phyloP scores from a whole-genome alignment of 2,797 vertebrate species.

The Sebastes vulpes region DNA sequence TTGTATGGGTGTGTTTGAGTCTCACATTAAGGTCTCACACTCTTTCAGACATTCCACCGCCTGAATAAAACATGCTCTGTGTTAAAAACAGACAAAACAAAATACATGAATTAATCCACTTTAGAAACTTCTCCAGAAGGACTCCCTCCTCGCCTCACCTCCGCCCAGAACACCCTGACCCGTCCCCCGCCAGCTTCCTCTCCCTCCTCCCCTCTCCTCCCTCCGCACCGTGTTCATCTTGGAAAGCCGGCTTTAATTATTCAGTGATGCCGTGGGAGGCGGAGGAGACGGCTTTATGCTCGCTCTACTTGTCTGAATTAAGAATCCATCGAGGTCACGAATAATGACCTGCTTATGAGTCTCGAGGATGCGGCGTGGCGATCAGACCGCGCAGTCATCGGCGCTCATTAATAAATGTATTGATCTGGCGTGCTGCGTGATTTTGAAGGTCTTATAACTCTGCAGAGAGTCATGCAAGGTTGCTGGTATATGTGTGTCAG shows the following conservation, averaged over 20 bases:
- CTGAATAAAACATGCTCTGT: slow-evolving; percentile 9
- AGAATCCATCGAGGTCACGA: slow-evolving; percentile 31
- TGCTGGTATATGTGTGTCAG: background rate
- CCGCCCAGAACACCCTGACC: background rate
- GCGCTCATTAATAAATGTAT: slow-evolving; percentile 49
- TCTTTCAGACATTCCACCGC: background rate
- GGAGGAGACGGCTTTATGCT: slow-evolving; percentile 21
- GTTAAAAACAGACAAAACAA: background rate
- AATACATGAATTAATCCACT: background rate
- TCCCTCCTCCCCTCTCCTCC: background rate
- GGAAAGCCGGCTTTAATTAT: slow-evolving; percentile 38
- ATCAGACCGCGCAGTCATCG: background rate
- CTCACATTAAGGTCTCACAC: background rate
- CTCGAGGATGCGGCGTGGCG: slow-evolving; percentile 17
- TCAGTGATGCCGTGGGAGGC: slow-evolving; percentile 24
- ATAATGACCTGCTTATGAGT: slow-evolving; percentile 34
- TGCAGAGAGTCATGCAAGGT: slow-evolving; percentile 23
- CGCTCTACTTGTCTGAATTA: slow-evolving; percentile 15
- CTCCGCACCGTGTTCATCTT: background rate
- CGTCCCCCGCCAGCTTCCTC: background rate
- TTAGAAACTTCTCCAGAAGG: background rate
- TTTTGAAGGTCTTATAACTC: slow-evolving; percentile 4
- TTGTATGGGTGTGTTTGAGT: background rate
- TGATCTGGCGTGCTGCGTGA: slow-evolving; percentile 8
- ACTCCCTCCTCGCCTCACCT: background rate